These are phyloP conservation scores for Folsomia manolachei DNA, from an alignment of 2,888 invertebrate species.

Conservation along the genomic window DNA sequence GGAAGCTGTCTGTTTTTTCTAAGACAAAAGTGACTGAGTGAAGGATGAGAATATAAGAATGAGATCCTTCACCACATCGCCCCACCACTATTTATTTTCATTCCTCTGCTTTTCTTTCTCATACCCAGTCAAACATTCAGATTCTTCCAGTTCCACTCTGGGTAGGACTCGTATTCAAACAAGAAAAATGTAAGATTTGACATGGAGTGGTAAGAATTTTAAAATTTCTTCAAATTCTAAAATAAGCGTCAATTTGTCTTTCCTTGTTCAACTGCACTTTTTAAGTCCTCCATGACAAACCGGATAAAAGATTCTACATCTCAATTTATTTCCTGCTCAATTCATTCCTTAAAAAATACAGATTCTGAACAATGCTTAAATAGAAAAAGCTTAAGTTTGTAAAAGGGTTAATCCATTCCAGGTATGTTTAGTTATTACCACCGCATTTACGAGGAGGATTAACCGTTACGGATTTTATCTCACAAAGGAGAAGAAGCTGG, in stretches of 20 bases:
- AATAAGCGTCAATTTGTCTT: background rate
- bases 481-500: background rate
- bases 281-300: background rate
- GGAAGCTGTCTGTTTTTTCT: background rate
- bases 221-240: background rate
- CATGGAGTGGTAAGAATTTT: slow-evolving; percentile 1
- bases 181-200: too few relatives aligned
- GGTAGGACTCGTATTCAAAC: too few relatives aligned
- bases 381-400: too few relatives aligned
- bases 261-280: too few relatives aligned
- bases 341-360: too few relatives aligned
- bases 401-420: background rate
- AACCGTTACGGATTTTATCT: slow-evolving; percentile 1
- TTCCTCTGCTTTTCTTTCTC: background rate
- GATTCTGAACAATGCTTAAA: too few relatives aligned
- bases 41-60: slow-evolving; percentile 2
- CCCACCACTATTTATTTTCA: slow-evolving; percentile 20
- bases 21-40: background rate
- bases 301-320: background rate
- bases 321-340: too few relatives aligned
- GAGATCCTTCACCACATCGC: slow-evolving; percentile 16
- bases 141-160: too few relatives aligned
- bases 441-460: slow-evolving; percentile 1
- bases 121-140: too few relatives aligned
- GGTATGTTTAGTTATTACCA: background rate